Conservation (phyloP, 2,113 vertebrate genomes). For the Triplophysa rosa region DNA sequence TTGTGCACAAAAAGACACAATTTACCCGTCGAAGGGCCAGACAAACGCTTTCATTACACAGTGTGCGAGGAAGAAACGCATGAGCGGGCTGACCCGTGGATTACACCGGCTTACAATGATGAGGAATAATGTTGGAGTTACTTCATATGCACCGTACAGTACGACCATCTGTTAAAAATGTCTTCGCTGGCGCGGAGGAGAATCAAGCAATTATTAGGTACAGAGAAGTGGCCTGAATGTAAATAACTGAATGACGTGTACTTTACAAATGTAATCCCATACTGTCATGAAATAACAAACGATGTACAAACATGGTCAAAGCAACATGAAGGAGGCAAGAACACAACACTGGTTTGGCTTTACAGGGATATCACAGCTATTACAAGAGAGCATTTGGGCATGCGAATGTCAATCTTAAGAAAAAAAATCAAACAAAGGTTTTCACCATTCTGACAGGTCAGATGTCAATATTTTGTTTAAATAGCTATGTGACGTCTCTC, state of each 20-base stretch:
- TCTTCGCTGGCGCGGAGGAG: neutral
- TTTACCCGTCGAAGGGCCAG: slow-evolving; percentile 42
- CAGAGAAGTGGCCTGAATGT: slow-evolving; percentile 19
- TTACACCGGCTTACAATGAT: slow-evolving; percentile 16
- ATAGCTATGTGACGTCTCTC: no score
- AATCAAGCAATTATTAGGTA: slow-evolving; percentile 30
- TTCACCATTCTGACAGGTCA: no score
- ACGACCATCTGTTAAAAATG: slow-evolving; percentile 26
- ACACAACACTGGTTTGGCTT: neutral
- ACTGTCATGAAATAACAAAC: neutral
- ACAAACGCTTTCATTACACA: slow-evolving; percentile 54
- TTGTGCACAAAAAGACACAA: slow-evolving; percentile 38
- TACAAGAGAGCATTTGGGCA: neutral
- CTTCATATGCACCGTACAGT: slow-evolving; percentile 2
- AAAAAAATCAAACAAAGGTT: no score
- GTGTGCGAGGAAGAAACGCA: slow-evolving; percentile 36
- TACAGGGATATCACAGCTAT: neutral
- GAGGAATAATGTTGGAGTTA: slow-evolving; percentile 35
- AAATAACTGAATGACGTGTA: neutral
- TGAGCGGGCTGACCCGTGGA: slow-evolving; percentile 41
- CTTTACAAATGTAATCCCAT: neutral
- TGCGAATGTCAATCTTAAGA: no score
- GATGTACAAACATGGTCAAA: neutral
- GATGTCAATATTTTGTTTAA: no score
- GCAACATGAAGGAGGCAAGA: neutral